Conservation (phyloP, 2,888 invertebrate species). For the Habrosyne pyritoides region DNA sequence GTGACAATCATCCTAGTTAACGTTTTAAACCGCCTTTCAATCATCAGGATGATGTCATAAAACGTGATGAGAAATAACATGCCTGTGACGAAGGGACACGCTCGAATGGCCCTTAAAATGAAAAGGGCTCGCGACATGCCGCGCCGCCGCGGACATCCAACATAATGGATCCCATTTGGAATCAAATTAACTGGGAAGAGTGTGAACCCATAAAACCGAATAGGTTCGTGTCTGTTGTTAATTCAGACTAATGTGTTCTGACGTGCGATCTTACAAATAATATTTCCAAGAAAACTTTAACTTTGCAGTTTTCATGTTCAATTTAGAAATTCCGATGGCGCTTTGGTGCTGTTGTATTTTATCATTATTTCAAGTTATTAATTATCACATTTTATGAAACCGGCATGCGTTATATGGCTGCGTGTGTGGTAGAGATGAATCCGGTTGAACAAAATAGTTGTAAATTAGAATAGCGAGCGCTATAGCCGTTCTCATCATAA, state of each 20-base stretch:
- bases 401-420: not conserved
- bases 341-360: not conserved
- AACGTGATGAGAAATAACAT: slow-evolving; percentile 16
- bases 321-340: not conserved
- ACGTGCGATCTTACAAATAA: slow-evolving; percentile 6
- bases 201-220: slow-evolving; percentile 28
- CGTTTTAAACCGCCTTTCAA: slow-evolving; percentile 14
- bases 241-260: slow-evolving; percentile 20
- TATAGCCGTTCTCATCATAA: too few species aligned
- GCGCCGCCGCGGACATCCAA: slow-evolving; percentile 26
- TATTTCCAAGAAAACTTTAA: slow-evolving; percentile 8
- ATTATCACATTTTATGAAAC: not conserved
- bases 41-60: slow-evolving; percentile 28
- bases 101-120: slow-evolving; percentile 31
- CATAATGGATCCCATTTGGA: slow-evolving; percentile 44
- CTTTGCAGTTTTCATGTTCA: not conserved
- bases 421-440: not conserved
- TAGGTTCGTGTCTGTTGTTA: slow-evolving; percentile 22
- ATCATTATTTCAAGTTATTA: not conserved
- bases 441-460: not conserved
- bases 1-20: slow-evolving; percentile 10
- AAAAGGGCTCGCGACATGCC: slow-evolving; percentile 31
- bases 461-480: too few species aligned
- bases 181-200: slow-evolving; percentile 40
- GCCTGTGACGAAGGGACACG: slow-evolving; percentile 12